Base-by-base conservation (phyloP, 2,113 vertebrate species). In the Limanda limanda region DNA sequence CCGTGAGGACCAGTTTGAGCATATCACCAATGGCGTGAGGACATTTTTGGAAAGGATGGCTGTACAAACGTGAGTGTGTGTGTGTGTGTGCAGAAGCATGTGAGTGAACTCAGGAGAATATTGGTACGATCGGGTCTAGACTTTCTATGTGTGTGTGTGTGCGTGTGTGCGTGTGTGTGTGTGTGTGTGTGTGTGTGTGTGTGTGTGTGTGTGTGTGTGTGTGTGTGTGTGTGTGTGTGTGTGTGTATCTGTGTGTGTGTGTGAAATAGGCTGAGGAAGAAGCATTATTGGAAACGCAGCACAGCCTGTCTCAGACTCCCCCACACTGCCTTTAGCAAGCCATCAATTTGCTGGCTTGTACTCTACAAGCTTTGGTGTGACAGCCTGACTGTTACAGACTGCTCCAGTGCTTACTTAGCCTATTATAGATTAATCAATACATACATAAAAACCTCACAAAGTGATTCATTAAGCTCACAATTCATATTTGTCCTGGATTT, bases 381-480 rank as follows among this genome's bases (percentile, higher is more conserved):
- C 81, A 68, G 71, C 18, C 63, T 52, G 52, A 76, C 69, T 78
- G 76, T 70, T 78, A 17, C 66, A 64, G 58, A 64, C 61, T 35
- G 69, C n/a, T 72, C 55, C 54, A 9, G 48, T 68, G 79, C 74
- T 84, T 74, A 70, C 78, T 76, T 71, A 72, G 60, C 23, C 77
- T 62, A n/a, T 81, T 83, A 82, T 59, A 73, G 71, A 82, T 85
- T 37, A 74, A 91, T 88, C 87, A 82, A 89, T 85, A 76, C 52
- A 65, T 54, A 71, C 68, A 87, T 86, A 84, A 78, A 86, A 79
- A 74, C 23, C 86, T 66, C 60, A 47, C 51, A n/a, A 73, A 71
- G 68, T 37, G 57, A 72, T 76, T 78, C 23, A 64, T 68, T 83
- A 24, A 76, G 83, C 57, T 60, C 58, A 76, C 69, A 68, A 37